phyloP scores from a whole-genome alignment of 2,113 vertebrate species.

The Cephalopterus ornatus region DNA sequence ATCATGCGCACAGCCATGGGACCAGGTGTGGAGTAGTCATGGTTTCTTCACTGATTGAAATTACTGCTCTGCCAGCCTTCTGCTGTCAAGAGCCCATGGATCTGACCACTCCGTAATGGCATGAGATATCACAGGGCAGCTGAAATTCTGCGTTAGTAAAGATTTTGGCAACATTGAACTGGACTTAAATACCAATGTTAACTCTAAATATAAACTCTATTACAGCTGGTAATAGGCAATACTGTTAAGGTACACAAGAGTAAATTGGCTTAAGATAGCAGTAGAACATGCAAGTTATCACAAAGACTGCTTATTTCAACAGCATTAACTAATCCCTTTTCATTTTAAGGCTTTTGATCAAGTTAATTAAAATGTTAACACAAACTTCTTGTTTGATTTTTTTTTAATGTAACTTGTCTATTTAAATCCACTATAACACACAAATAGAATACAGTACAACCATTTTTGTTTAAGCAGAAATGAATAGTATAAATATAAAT shows the following conservation, averaged over 20 bases:
- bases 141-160: not conserved
- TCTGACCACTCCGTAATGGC: not conserved
- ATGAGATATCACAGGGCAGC: not conserved
- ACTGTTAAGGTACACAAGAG: not conserved
- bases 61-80: not conserved
- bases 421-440: not conserved
- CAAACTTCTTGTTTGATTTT: not conserved
- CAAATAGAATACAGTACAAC: not conserved
- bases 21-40: not conserved
- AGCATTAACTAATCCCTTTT: not conserved
- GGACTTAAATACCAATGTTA: not conserved
- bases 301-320: slow-evolving; percentile 7
- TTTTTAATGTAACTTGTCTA: not conserved
- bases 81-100: not conserved
- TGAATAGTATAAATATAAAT: not conserved
- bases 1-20: not conserved
- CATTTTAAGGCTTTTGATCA: not conserved
- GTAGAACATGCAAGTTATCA: not conserved
- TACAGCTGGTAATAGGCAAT: not conserved
- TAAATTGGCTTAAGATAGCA: not conserved
- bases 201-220: not conserved
- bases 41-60: not conserved
- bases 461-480: slow-evolving; percentile 5
- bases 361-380: not conserved
- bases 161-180: not conserved